Percentiles rank a stretch among this genome's conserved stretches.
Conservation (phyloP, 37 sponge, comb jelly and placozoan species). For the Beroe ovata region DNA sequence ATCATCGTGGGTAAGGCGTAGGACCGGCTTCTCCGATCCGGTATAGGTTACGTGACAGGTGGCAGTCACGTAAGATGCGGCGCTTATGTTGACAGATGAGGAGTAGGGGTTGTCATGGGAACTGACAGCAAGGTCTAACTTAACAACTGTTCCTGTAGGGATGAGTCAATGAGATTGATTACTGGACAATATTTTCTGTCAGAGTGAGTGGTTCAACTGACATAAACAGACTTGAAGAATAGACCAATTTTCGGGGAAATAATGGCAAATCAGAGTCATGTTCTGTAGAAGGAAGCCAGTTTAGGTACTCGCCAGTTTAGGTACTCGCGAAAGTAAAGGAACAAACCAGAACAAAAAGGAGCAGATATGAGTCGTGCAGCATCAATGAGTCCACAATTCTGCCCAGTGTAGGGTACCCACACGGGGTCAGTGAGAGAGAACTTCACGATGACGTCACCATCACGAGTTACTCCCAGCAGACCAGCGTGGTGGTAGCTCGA, state of each 20-base stretch:
- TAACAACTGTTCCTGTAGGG: too few relatives aligned
- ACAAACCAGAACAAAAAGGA: constrained; percentile 22
- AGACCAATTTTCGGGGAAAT: too few relatives aligned
- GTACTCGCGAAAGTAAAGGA: too few relatives aligned
- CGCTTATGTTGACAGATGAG: neutral
- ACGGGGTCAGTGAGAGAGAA: neutral
- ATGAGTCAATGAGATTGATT: too few relatives aligned
- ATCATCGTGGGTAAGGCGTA: neutral
- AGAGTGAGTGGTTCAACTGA: too few relatives aligned
- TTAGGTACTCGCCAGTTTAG: too few relatives aligned
- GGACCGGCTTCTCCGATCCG: neutral
- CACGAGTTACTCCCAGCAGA: constrained; percentile 5
- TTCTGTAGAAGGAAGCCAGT: too few relatives aligned
- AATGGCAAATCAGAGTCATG: too few relatives aligned
- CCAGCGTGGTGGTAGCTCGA: constrained; percentile 30
- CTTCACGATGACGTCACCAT: neutral
- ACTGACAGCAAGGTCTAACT: neutral
- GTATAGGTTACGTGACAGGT: constrained; percentile 22
- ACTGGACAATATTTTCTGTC: too few relatives aligned
- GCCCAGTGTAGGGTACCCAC: neutral
- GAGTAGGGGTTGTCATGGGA: too few relatives aligned
- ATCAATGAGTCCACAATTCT: constrained; percentile 23
- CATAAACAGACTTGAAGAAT: too few relatives aligned
- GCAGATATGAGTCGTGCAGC: constrained; percentile 36
- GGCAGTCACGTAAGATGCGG: neutral